Evolutionary conservation across 2,797 vertebrate species (phyloP).

Genomic region (Acropternis orthonyx): DNA sequence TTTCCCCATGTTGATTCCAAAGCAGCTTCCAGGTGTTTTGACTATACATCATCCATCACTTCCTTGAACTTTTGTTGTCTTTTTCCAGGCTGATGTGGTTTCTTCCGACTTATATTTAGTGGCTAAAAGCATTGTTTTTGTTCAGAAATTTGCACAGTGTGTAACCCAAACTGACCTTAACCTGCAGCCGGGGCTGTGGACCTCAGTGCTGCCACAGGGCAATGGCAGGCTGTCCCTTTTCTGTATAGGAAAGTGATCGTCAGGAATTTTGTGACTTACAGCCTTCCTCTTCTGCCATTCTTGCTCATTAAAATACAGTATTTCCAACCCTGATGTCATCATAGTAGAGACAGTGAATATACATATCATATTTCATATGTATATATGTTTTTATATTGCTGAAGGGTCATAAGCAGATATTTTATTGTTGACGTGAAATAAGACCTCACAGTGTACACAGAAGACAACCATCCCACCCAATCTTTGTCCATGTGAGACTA

Average conservation of each 20-base stretch:
- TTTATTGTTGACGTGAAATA: background rate
- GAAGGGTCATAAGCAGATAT: background rate
- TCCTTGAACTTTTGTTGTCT: background rate
- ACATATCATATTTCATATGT: background rate
- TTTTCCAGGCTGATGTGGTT: background rate
- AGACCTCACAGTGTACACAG: background rate
- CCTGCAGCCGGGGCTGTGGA: accelerated
- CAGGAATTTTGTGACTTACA: background rate
- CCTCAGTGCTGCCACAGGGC: background rate
- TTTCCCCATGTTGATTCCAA: accelerated
- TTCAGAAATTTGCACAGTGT: background rate
- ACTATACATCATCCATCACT: accelerated
- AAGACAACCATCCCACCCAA: background rate
- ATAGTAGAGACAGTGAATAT: background rate
- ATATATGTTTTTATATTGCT: background rate
- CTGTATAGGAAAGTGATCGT: accelerated
- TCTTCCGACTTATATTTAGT: background rate
- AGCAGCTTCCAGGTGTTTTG: background rate
- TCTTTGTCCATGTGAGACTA: background rate
- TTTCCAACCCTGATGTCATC: background rate
- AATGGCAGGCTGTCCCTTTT: background rate
- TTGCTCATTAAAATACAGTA: background rate
- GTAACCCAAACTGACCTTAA: accelerated
- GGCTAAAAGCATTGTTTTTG: background rate
- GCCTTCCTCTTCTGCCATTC: background rate